A percentile compares a stretch with the other conserved stretches of the same genome.
Evolutionary conservation across 2,113 vertebrate genomes (phyloP).

Genomic region (Cottus gobio): DNA sequence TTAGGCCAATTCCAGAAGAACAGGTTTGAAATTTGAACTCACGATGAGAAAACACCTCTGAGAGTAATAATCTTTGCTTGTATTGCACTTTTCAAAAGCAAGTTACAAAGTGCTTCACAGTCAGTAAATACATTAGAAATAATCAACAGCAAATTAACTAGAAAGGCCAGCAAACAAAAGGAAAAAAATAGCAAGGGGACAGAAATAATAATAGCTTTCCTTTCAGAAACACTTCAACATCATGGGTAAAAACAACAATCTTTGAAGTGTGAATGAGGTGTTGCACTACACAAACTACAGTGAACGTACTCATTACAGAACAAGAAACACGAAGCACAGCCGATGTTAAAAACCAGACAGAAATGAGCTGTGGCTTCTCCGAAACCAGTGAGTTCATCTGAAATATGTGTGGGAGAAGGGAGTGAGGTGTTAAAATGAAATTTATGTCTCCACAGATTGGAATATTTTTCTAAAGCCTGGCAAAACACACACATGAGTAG

Average conservation of each 20-base stretch:
- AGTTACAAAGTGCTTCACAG: constrained; percentile 57
- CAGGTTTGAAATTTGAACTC: constrained; percentile 68
- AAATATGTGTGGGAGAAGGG: constrained; percentile 58
- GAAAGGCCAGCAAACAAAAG: constrained; percentile 57
- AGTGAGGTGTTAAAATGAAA: constrained; percentile 66
- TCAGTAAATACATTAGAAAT: constrained; percentile 63
- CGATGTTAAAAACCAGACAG: constrained; percentile 17
- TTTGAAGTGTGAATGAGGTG: constrained; percentile 10
- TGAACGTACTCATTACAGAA: constrained; percentile 27
- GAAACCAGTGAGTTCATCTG: constrained; percentile 45
- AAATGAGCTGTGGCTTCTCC: constrained; percentile 23
- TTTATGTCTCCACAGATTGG: constrained; percentile 50
- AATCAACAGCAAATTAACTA: constrained; percentile 50
- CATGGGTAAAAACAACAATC: background rate
- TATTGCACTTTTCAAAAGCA: constrained; percentile 63
- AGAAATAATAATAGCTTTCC: constrained; percentile 3
- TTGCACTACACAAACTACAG: background rate
- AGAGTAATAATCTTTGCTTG: constrained; percentile 70
- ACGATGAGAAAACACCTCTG: constrained; percentile 68
- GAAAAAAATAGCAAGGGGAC: background rate
- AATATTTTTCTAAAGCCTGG: constrained; percentile 46
- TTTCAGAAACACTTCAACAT: background rate
- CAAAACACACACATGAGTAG: constrained; percentile 34
- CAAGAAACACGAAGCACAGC: constrained; percentile 6
- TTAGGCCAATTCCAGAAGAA: constrained; percentile 37